Base-by-base conservation (phyloP, 2,797 vertebrate genomes). In the Sylvilagus floridanus region DNA sequence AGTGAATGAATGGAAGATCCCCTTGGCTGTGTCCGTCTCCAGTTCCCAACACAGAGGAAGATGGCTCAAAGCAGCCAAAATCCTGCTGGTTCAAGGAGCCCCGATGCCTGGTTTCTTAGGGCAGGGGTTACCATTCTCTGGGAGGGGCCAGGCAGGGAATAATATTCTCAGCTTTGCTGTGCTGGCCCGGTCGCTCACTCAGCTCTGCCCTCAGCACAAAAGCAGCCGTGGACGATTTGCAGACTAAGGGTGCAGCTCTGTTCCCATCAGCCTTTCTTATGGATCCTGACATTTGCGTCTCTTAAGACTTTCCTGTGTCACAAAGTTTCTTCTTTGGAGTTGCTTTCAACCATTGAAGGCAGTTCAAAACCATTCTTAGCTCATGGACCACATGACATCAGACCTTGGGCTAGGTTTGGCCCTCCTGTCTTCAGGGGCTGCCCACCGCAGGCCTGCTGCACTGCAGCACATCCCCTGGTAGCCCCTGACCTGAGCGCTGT, bases 31-130 rank as follows among this genome's bases (percentile, higher is more conserved):
- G 63, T 81, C 72, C 26, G 5, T 6, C 4, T 17, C 54, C 0
- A 2, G 60, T 35, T 50, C 50, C 26, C 54, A 37, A 3, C 19
- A 26, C 75, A 54, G 86, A 95, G 37, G 52, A 71, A 37, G 30
- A 14, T 5, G 60, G 26, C 13, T 77, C 71, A n/a, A 2, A 26
- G 9, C 24, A 16, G 7, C n/a, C 57, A 5, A 1, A n/a, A 22
- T 28, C 65, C 35, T 30, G 30, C 68, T 75, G 9, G 14, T 63
- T 35, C 81, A 14, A 5, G 8, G 5, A 65, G 24, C 42, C 47
- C 47, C 19, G 16, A 3, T 79, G 95, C 35, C 81, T 21, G 30
- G n/a, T 79, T 87, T 96, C 71, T 90, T 35, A 86, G 66, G 77
- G 28, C n/a, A 52, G 24, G 17, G 16, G 24, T 19, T 35, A n/a